Conservation (phyloP, 2,888 invertebrate genomes). For the Spodoptera littoralis region DNA sequence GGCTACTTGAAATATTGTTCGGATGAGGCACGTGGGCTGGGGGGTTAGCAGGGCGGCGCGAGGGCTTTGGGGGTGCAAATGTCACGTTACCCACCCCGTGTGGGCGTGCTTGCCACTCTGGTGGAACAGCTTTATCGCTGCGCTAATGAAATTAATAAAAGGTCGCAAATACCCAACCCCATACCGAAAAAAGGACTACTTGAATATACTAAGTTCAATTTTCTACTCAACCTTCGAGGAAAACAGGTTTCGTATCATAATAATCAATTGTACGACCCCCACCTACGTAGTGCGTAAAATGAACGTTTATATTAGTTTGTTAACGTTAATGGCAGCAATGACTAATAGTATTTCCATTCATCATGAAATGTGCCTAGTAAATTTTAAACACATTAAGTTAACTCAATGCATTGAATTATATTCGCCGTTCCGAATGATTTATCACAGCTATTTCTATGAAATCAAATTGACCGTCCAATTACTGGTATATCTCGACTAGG, state of each 20-base stretch:
- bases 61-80: constrained; percentile 65
- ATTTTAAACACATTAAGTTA: constrained; percentile 40
- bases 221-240: too few species aligned
- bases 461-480: constrained; percentile 64
- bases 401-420: constrained; percentile 27
- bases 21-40: constrained; percentile 65
- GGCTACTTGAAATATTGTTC: constrained; percentile 59
- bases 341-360: constrained; percentile 38
- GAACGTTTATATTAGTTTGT: constrained; percentile 36
- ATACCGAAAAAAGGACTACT: not conserved
- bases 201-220: too few species aligned
- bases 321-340: constrained; percentile 21
- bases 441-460: constrained; percentile 50
- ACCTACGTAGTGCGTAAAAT: constrained; percentile 26
- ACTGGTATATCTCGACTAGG: constrained; percentile 62
- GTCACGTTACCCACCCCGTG: constrained; percentile 72
- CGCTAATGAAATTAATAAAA: constrained; percentile 72
- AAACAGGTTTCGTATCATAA: too few species aligned
- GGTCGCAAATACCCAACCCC: constrained; percentile 56
- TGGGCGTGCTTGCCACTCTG: constrained; percentile 63
- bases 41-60: constrained; percentile 41
- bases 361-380: constrained; percentile 25
- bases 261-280: constrained; percentile 1
- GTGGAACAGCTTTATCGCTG: constrained; percentile 61
- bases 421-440: constrained; percentile 43